Percentiles rank a stretch among this genome's conserved stretches.
phyloP scores from a whole-genome alignment of 2,797 vertebrate genomes.

The Hydrolagus colliei region DNA sequence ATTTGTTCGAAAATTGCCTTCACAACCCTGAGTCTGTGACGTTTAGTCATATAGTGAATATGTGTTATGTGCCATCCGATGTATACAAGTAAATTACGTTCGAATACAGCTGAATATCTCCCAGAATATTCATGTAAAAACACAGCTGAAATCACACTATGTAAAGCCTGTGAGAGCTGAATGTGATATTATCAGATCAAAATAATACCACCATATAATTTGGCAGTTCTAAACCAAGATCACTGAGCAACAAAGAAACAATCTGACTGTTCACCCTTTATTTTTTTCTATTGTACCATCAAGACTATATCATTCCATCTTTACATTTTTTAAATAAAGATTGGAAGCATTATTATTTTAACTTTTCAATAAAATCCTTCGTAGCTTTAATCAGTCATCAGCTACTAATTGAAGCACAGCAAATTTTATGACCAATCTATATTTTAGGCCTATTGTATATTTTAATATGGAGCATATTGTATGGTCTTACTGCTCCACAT shows the following conservation, averaged over 20 bases:
- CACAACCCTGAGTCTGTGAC: too few relatives aligned
- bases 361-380: not conserved
- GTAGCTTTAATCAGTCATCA: not conserved
- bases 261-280: not conserved
- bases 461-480: not conserved
- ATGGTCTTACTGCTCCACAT: not conserved
- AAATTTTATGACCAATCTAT: not conserved
- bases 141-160: not conserved
- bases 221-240: not conserved
- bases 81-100: too few relatives aligned
- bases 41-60: too few relatives aligned
- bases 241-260: not conserved
- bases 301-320: not conserved
- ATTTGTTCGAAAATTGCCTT: too few relatives aligned
- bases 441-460: not conserved
- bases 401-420: not conserved
- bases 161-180: too few relatives aligned
- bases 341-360: not conserved
- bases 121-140: not conserved
- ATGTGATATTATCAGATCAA: not conserved
- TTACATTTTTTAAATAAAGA: not conserved
- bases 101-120: not conserved
- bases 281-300: not conserved
- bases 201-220: not conserved
- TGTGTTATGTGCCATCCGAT: too few relatives aligned